These are phyloP conservation scores for Pelodiscus sinensis DNA, from an alignment of 2,113 vertebrate species.

Conservation along the genomic window DNA sequence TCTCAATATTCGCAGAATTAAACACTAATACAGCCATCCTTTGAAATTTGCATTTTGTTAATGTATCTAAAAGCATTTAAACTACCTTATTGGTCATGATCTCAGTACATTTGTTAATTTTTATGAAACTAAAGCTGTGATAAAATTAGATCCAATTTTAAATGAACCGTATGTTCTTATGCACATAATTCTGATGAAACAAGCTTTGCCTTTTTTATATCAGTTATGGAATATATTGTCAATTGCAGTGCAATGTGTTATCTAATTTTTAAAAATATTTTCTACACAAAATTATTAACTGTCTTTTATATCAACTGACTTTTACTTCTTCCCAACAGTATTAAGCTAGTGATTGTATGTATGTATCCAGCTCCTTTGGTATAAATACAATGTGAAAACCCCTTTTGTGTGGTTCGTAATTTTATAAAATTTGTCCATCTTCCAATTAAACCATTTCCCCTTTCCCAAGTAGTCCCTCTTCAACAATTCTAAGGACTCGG, in stretches of 20 bases:
- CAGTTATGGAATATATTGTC: conserved; percentile 16
- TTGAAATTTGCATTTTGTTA: background rate
- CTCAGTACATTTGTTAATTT: background rate
- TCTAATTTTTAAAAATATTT: conserved; percentile 23
- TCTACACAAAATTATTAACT: background rate
- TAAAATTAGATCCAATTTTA: background rate
- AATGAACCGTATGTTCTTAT: background rate
- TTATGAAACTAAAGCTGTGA: conserved; percentile 9
- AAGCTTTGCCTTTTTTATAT: conserved; percentile 24
- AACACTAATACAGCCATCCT: background rate
- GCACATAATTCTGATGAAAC: background rate
- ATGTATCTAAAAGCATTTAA: background rate
- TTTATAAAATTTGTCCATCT: background rate
- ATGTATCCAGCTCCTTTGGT: background rate
- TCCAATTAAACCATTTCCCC: background rate
- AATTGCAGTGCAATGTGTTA: background rate
- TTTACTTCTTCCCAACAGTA: background rate
- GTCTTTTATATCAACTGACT: background rate
- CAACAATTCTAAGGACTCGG: background rate
- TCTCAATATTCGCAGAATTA: background rate
- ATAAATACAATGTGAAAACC: background rate
- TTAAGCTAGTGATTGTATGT: conserved; percentile 17
- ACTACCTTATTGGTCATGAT: background rate
- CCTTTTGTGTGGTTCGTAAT: conserved; percentile 13
- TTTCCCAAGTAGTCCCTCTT: conserved; percentile 2